Evolutionary conservation across 2,888 invertebrate genomes (phyloP).

Genomic region (Mythimna vitellina): DNA sequence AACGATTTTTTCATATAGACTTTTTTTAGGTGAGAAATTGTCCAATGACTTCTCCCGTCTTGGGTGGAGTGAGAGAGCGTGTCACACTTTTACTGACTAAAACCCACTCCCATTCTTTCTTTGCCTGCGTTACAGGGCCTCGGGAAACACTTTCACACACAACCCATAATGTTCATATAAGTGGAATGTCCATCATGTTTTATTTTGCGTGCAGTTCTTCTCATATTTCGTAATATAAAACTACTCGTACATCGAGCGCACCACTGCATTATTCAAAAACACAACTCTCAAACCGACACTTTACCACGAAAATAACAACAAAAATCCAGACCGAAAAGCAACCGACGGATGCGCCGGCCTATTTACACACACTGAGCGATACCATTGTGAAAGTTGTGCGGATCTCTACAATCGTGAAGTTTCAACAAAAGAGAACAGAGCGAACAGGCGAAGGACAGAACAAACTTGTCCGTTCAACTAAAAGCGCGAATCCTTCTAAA

Average conservation of each 20-base stretch:
- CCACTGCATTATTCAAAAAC: constrained; percentile 6
- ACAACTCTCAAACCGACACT: background rate
- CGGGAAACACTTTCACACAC: too few relatives aligned
- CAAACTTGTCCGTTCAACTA: constrained; percentile 71
- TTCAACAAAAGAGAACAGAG: constrained; percentile 72
- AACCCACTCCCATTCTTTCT: too few relatives aligned
- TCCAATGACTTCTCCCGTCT: too few relatives aligned
- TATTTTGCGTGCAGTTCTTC: too few relatives aligned
- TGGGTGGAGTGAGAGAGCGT: too few relatives aligned
- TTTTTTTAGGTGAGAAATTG: too few relatives aligned
- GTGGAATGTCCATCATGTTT: too few relatives aligned
- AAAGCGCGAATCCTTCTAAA: constrained; percentile 75
- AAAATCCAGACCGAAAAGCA: constrained; percentile 41
- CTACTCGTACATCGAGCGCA: background rate
- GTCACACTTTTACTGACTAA: too few relatives aligned
- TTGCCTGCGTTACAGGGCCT: too few relatives aligned
- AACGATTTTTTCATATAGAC: too few relatives aligned
- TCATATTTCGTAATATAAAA: background rate
- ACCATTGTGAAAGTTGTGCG: constrained; percentile 60
- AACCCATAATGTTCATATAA: too few relatives aligned
- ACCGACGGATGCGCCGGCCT: constrained; percentile 47
- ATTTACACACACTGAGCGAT: constrained; percentile 64
- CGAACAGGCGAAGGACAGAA: constrained; percentile 59
- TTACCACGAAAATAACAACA: constrained; percentile 38
- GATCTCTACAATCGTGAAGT: constrained; percentile 71